Evolutionary conservation across 2,888 invertebrate genomes (phyloP), one percentile per base, ranked within the genome.

Genomic region (Drosophila colorata): DNA sequence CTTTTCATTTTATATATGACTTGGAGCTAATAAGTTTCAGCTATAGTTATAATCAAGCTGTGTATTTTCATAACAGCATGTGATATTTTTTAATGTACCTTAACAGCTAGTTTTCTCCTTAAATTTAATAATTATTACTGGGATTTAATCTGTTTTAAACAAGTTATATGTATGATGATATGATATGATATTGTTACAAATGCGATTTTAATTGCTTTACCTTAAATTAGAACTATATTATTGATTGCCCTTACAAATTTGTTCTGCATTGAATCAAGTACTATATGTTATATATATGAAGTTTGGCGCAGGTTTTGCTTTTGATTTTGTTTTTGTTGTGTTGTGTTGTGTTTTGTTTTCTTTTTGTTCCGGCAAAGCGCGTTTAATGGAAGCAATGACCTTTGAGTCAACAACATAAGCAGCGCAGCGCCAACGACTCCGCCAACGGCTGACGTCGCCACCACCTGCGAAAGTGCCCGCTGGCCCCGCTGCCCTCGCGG

Each of bases 301-400:
- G 43, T 48, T 64, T 67, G 56, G 38, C 41, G 31, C 43, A 35
- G 52, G 44, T 56, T 76, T 74, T 41, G 23, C 33, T 37, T 55
- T 65, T 73, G 41, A 57, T 74, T 13, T 33, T 33, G 33, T 1
- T 31, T 31, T 31, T 31, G 8, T 69, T 43, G 41, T 56, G 38
- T 51, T 66, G 47, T 55, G 56, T 78, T 76, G n/a, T 67, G 41
- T 51, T 66, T 55, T 56, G 56, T 78, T 76, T 67, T 48, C 41
- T 71, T 73, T 79, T 66, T 65, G 76, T 80, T 81, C 73, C 71
- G 74, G 70, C 76, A 75, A 82, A 69, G 69, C 74, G 77, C 78
- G 67, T 72, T 83, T 84, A 78, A 82, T 86, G 86, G 82, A 77
- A 87, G 85, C 85, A 86, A 87, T 82, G 85, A 87, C 84, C 87